Evolutionary conservation across 2,113 vertebrate genomes (phyloP).

Genomic region (Aspidoscelis tigris): DNA sequence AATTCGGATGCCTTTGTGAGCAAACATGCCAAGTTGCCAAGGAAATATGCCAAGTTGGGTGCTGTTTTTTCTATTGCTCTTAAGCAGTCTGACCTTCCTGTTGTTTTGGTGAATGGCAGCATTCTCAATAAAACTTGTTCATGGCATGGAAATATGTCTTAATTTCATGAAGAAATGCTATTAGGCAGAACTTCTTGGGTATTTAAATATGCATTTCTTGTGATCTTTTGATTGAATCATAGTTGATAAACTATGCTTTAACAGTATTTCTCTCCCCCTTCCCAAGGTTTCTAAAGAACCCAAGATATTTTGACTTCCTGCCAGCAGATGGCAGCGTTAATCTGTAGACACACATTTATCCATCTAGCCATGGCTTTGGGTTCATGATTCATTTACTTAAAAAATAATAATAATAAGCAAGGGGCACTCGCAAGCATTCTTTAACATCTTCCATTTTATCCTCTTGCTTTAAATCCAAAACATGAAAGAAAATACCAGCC

Average conservation of each 20-base stretch:
- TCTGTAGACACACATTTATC: background rate
- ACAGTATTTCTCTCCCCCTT: background rate
- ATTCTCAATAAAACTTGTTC: conserved; percentile 18
- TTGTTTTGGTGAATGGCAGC: conserved; percentile 1
- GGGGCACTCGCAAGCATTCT: background rate
- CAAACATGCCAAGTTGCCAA: background rate
- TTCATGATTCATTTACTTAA: conserved; percentile 7
- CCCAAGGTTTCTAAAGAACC: background rate
- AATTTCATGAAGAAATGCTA: background rate
- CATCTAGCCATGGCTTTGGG: background rate
- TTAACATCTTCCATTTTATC: background rate
- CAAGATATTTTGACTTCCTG: conserved; percentile 53
- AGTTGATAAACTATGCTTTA: background rate
- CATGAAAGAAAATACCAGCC: background rate
- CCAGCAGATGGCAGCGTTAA: conserved; percentile 80
- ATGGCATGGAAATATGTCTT: conserved; percentile 1
- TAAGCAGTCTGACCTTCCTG: background rate
- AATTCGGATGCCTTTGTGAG: conserved; percentile 18
- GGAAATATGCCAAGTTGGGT: conserved; percentile 24
- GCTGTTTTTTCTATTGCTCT: conserved; percentile 6
- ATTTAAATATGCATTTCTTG: background rate
- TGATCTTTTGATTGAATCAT: background rate
- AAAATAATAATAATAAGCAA: background rate
- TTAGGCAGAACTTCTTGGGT: conserved; percentile 8
- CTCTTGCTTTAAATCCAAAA: background rate